These are phyloP conservation scores for Conus canariensis DNA, from an alignment of 2,888 invertebrate species.

Conservation along the genomic window DNA sequence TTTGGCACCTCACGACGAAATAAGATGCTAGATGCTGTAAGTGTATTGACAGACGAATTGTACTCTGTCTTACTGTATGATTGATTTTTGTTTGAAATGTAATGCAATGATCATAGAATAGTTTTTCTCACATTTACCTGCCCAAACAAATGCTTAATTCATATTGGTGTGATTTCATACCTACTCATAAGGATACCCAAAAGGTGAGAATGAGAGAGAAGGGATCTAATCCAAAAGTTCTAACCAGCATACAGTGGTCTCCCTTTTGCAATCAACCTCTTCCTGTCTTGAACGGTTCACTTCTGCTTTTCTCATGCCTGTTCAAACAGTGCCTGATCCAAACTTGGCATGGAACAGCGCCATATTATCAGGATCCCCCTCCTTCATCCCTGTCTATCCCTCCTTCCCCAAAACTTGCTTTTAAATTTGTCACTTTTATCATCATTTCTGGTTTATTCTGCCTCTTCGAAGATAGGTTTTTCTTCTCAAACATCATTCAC, in stretches of 20 bases:
- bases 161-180: not conserved
- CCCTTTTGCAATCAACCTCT: no score
- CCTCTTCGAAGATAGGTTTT: no score
- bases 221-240: no score
- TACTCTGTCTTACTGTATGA: not conserved
- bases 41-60: not conserved
- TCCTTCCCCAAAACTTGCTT: no score
- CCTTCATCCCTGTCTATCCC: no score
- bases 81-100: not conserved
- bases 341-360: not conserved
- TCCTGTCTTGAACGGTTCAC: no score
- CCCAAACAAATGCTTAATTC: not conserved
- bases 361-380: not conserved
- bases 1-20: slow-evolving; percentile 55
- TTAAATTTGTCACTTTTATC: no score
- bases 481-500: no score
- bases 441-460: no score
- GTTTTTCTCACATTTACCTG: no score
- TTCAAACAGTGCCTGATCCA: not conserved
- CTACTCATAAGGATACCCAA: not conserved
- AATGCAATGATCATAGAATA: no score
- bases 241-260: no score
- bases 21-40: slow-evolving; percentile 70
- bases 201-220: not conserved
- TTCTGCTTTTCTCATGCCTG: not conserved